A percentile compares a stretch with the other conserved stretches of the same genome.
Evolutionary conservation across 2,797 vertebrate species (phyloP).

Genomic region (Sebastes wilsoni): DNA sequence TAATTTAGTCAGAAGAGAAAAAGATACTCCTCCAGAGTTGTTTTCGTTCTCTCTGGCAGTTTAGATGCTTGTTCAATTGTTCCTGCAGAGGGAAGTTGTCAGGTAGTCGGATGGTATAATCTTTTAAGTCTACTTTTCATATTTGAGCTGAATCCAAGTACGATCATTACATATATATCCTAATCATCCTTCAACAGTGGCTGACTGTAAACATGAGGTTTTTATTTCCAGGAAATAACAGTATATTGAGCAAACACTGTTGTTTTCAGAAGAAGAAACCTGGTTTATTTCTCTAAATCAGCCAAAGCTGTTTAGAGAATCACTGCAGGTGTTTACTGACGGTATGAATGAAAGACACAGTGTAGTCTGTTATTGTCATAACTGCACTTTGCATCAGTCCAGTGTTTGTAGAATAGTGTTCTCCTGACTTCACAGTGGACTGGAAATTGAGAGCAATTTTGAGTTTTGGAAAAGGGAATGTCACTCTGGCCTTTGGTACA

Average conservation of each 20-base stretch:
- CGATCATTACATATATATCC: not conserved
- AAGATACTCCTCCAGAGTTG: not conserved
- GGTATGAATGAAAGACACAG: not conserved
- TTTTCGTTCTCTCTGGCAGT: constrained; percentile 3
- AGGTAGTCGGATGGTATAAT: not conserved
- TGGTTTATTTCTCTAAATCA: constrained; percentile 51
- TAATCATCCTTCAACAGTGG: constrained; percentile 37
- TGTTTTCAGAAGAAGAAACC: constrained; percentile 20
- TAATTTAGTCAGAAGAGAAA: constrained; percentile 3
- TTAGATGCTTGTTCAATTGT: constrained; percentile 18
- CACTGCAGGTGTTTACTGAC: constrained; percentile 22
- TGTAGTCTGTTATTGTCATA: not conserved
- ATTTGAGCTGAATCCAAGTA: not conserved
- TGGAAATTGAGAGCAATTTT: constrained; percentile 31
- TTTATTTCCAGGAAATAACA: constrained; percentile 25
- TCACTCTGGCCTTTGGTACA: constrained; percentile 42
- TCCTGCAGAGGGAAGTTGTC: not conserved
- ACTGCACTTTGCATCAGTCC: not conserved
- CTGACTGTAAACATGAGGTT: constrained; percentile 19
- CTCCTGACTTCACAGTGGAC: constrained; percentile 12
- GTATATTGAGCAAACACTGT: constrained; percentile 21
- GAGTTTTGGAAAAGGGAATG: constrained; percentile 5
- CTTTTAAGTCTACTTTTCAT: constrained; percentile 14
- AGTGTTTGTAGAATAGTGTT: constrained; percentile 3
- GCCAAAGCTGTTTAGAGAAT: constrained; percentile 36